Percentiles rank a stretch among this genome's conserved stretches.
phyloP scores from a whole-genome alignment of 2,797 vertebrate species.

The Spinus olivaceus region DNA sequence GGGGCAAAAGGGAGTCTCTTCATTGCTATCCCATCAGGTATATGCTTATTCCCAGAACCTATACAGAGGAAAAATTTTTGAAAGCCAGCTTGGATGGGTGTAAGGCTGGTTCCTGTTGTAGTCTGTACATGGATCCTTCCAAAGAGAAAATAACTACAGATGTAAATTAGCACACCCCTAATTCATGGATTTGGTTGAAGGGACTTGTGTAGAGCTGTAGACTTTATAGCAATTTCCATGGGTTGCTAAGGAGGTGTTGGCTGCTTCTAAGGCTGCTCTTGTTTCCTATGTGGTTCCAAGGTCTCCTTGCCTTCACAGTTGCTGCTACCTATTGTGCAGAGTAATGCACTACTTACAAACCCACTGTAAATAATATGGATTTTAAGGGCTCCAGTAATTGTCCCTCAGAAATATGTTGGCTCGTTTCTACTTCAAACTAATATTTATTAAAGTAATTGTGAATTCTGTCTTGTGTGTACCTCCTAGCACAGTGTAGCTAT shows the following conservation, averaged over 20 bases:
- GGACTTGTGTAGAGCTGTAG: not conserved
- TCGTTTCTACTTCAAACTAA: not conserved
- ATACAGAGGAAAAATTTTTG: not conserved
- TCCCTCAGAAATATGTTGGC: not conserved
- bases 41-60: not conserved
- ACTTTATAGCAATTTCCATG: not conserved
- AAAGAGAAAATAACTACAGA: not conserved
- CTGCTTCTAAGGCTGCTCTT: not conserved
- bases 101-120: not conserved
- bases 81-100: not conserved
- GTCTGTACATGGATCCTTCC: not conserved
- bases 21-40: not conserved
- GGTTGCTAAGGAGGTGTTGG: not conserved
- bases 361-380: not conserved
- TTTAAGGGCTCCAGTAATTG: conserved; percentile 28
- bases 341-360: not conserved
- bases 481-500: not conserved
- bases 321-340: not conserved
- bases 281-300: not conserved
- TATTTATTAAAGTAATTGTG: conserved; percentile 47
- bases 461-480: not conserved
- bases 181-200: not conserved
- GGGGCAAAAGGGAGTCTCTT: not conserved
- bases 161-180: not conserved
- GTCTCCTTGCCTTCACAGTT: not conserved